Conservation (phyloP, 2,797 vertebrate species). For the Mormyrops boulengeri region DNA sequence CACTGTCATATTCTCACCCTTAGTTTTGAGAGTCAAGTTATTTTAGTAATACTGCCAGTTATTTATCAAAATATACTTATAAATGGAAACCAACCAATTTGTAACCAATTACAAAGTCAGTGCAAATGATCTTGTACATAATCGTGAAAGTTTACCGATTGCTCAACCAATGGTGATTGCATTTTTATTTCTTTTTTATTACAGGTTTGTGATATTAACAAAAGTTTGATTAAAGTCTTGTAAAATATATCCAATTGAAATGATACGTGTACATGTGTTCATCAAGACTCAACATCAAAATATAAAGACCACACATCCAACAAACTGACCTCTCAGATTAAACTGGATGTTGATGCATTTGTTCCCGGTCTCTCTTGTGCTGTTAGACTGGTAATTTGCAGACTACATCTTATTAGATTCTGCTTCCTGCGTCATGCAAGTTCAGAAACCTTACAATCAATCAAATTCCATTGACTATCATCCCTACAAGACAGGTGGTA, state of each 20-base stretch:
- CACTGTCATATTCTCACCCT: background rate
- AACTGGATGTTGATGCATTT: background rate
- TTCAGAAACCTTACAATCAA: background rate
- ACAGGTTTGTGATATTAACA: background rate
- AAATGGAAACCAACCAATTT: background rate
- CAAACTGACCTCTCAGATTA: background rate
- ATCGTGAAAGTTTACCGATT: background rate
- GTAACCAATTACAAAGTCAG: background rate
- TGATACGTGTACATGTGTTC: background rate
- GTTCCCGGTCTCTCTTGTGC: background rate
- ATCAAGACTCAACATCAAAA: background rate
- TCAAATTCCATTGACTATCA: background rate
- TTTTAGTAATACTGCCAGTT: background rate
- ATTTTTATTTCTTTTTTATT: background rate
- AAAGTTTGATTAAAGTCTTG: background rate
- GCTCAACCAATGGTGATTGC: background rate
- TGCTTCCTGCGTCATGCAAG: background rate
- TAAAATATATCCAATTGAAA: background rate
- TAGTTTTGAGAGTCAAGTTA: background rate
- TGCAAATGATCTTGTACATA: background rate
- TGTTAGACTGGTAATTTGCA: background rate
- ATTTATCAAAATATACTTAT: background rate
- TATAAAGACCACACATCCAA: background rate
- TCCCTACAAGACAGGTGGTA: background rate
- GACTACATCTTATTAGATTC: background rate